These are phyloP conservation scores for Eupeodes luniger DNA, from an alignment of 2,888 invertebrate genomes.

Conservation along the genomic window DNA sequence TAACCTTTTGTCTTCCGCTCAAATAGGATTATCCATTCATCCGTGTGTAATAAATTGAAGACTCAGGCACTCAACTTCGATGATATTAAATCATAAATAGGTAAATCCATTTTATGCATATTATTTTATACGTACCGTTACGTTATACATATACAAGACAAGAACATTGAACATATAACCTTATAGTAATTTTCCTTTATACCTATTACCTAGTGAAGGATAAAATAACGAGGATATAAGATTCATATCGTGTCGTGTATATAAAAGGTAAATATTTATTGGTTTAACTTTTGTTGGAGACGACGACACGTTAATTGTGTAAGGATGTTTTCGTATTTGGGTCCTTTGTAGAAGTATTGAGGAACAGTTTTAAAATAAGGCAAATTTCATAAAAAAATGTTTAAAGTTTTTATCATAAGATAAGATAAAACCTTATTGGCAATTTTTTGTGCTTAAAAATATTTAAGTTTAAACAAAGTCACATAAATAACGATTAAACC, in stretches of 20 bases:
- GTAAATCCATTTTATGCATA: slow-evolving; percentile 53
- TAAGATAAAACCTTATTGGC: too few species aligned
- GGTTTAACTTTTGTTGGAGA: neutral
- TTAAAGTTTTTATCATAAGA: neutral
- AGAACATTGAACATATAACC: too few species aligned
- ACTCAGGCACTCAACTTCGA: slow-evolving; percentile 55
- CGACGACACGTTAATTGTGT: neutral
- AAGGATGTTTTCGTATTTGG: neutral
- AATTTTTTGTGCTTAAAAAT: too few species aligned
- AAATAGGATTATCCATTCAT: slow-evolving; percentile 74
- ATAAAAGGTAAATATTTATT: neutral
- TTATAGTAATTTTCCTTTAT: slow-evolving; percentile 9
- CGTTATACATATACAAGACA: neutral
- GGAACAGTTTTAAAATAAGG: neutral
- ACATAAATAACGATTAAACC: too few species aligned
- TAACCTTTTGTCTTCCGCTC: slow-evolving; percentile 75
- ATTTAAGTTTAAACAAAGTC: too few species aligned
- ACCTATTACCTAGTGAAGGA: neutral
- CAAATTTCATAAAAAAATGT: neutral
- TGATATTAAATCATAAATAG: slow-evolving; percentile 72
- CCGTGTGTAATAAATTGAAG: slow-evolving; percentile 73
- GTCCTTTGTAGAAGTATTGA: neutral
- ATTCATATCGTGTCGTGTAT: neutral
- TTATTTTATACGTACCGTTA: slow-evolving; percentile 15
- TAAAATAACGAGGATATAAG: slow-evolving; percentile 49